Evolutionary conservation across 2,797 vertebrate species (phyloP).

Genomic region (Myoxocephalus aenaeus): DNA sequence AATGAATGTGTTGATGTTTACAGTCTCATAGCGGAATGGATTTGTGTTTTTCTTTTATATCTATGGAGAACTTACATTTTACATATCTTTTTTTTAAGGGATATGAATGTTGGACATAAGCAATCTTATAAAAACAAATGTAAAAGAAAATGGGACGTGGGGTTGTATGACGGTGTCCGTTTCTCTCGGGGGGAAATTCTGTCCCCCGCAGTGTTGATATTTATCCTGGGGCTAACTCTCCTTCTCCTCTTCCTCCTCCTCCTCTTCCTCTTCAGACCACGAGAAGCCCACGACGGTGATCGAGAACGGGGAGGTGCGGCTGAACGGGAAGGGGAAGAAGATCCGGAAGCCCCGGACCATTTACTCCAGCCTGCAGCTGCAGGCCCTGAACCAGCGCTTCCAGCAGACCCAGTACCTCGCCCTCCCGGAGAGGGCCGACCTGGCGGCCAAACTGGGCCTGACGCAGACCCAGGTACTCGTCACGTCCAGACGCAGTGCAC

Average conservation of each 20-base stretch:
- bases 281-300: constrained; percentile 83
- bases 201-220: neutral
- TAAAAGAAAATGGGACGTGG: too few species aligned
- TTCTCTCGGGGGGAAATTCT: neutral
- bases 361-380: constrained; percentile 93
- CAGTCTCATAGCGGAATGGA: neutral
- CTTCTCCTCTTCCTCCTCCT: neutral
- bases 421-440: constrained; percentile 90
- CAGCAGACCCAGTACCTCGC: constrained; percentile 96
- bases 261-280: constrained; percentile 72
- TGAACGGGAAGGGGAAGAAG: constrained; percentile 90
- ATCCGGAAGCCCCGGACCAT: constrained; percentile 93
- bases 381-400: constrained; percentile 93
- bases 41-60: neutral
- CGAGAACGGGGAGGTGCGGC: constrained; percentile 84
- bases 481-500: neutral
- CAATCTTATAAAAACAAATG: neutral
- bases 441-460: constrained; percentile 91
- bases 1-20: constrained; percentile 2
- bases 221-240: neutral
- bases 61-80: neutral
- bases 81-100: neutral
- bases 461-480: constrained; percentile 92
- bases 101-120: neutral
- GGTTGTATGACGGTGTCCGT: neutral